Percentiles rank a stretch among this genome's conserved stretches.
Evolutionary conservation across 2,113 vertebrate genomes (phyloP).

Genomic region (Myiozetetes cayanensis): DNA sequence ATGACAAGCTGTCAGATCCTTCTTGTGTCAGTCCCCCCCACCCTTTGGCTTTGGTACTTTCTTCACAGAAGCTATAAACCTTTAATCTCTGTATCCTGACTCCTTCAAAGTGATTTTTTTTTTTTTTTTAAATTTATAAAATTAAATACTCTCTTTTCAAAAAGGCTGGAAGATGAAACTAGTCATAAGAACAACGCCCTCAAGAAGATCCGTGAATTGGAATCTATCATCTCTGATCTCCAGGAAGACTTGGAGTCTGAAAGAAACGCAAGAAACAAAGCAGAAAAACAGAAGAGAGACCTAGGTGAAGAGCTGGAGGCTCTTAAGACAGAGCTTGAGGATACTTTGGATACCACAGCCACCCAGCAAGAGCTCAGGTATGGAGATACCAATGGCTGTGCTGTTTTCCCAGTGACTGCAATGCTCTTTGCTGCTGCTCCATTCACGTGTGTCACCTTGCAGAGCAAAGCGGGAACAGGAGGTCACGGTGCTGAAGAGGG

Average conservation of each 20-base stretch:
- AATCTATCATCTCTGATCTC: conserved; percentile 85
- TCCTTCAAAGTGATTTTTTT: neutral
- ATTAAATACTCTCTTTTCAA: neutral
- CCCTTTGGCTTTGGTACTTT: neutral
- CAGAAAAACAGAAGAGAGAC: conserved; percentile 88
- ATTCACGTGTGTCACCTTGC: neutral
- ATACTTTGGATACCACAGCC: conserved; percentile 91
- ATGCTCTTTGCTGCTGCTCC: neutral
- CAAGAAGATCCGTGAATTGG: conserved; percentile 90
- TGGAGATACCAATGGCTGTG: neutral
- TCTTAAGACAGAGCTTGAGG: conserved; percentile 91
- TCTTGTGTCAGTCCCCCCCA: neutral
- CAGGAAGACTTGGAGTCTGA: conserved; percentile 93
- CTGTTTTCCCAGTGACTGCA: neutral
- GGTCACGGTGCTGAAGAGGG: conserved; percentile 85
- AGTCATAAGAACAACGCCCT: conserved; percentile 83
- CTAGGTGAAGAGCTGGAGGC: conserved; percentile 91
- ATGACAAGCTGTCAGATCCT: neutral
- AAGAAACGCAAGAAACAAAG: conserved; percentile 81
- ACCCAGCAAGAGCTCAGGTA: conserved; percentile 94
- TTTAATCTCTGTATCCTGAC: neutral
- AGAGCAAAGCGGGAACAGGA: conserved; percentile 95
- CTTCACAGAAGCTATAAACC: neutral
- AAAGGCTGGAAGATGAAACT: conserved; percentile 88
- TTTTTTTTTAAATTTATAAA: neutral